Percentiles rank a stretch among this genome's conserved stretches.
Evolutionary conservation across 2,888 invertebrate species (phyloP).

Genomic region (Melanotus villosus): DNA sequence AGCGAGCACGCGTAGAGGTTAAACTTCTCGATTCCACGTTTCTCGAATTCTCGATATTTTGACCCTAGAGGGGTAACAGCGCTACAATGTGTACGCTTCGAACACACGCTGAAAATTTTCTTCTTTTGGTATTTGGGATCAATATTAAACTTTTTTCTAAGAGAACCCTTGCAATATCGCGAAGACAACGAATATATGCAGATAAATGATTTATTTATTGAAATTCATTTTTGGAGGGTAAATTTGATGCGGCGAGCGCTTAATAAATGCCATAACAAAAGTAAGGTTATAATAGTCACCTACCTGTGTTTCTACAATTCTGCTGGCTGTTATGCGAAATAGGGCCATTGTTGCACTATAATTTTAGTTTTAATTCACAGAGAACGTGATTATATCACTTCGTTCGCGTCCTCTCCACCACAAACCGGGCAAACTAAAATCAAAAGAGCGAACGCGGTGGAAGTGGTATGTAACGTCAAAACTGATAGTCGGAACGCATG

Average conservation of each 20-base stretch:
- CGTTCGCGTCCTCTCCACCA: constrained; percentile 37
- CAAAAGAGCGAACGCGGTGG: constrained; percentile 37
- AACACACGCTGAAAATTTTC: too few relatives aligned
- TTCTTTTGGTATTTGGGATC: too few relatives aligned
- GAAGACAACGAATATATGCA: too few relatives aligned
- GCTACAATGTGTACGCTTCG: too few relatives aligned
- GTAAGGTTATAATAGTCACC: constrained; percentile 18
- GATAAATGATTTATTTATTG: too few relatives aligned
- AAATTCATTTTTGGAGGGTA: constrained; percentile 1
- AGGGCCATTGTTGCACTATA: constrained; percentile 73
- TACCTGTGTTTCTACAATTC: constrained; percentile 77
- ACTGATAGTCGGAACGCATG: background rate
- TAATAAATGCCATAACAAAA: background rate
- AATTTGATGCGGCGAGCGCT: background rate
- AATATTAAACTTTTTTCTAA: too few relatives aligned
- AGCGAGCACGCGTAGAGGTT: background rate
- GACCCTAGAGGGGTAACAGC: background rate
- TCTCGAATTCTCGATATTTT: background rate
- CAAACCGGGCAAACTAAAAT: constrained; percentile 44
- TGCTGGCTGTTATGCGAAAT: constrained; percentile 76
- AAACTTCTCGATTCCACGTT: background rate
- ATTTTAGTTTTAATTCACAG: constrained; percentile 30
- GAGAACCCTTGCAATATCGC: too few relatives aligned
- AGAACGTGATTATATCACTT: constrained; percentile 16
- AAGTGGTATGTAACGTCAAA: constrained; percentile 18